Evolutionary conservation across 2,888 invertebrate species (phyloP), one percentile per base, ranked within the genome.

Genomic region (Heliconius aoede): DNA sequence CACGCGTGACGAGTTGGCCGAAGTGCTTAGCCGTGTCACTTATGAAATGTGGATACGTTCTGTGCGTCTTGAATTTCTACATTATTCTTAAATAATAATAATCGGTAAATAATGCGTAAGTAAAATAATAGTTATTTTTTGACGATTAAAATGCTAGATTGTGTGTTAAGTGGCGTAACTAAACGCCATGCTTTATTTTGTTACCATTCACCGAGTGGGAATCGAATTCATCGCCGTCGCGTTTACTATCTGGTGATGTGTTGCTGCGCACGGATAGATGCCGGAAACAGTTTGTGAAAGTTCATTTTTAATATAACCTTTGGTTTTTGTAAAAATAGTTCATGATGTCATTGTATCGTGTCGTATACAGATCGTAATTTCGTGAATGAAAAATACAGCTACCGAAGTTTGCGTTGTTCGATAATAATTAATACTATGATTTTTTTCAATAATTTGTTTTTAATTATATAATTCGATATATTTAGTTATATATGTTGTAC

Each of bases 1-100:
- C 65, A 65, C 36, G 65, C 65, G 65, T 65, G 24, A 65, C 65
- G 15, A 65, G 36, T 65, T 40, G 65, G 24, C 40, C 32, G n/a
- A 36, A 65, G 65, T 65, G 65, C 65, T 40, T 40, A 65, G 24
- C 24, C 36, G 24, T 32, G 36, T 65, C 26, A 65, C 40, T 40
- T 40, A 36, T 26, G 36, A 65, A 1, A 65, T 1, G 36, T 21
- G 65, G 24, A 1, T 36, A 64, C 36, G 24, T 64, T 36, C 64
- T 5, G 5, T 32, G 64, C 24, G 36, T 64, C 13, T 32, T 9
- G n/a, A 64, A 68, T 68, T 68, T 9, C 46, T 21, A 46, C 21
- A 21, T 21, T 4, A 51, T 68, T 68, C 8, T 46, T 18, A 28
- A 68, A 68, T 46, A 58, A 68, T 46, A 58, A 1, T 8, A 58